Conservation (phyloP, 1,140 invertebrate species). For the Anadara kagoshimensis region DNA sequence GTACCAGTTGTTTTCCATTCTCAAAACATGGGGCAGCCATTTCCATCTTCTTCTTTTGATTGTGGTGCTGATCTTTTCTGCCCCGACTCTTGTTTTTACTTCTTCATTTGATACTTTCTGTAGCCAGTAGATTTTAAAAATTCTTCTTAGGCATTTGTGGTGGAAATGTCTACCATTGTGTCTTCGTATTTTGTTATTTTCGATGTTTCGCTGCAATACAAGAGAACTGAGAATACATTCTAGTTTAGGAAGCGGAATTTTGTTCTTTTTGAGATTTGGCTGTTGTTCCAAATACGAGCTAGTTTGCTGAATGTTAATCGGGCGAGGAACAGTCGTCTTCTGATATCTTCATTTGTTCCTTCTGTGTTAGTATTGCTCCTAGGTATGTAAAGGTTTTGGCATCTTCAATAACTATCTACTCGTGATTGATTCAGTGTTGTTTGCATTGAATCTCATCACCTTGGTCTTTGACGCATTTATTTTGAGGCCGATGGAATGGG, state of each 20-base stretch:
- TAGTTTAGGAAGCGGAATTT: not conserved
- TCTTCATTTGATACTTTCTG: no score
- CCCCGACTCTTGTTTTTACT: no score
- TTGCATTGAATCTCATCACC: no score
- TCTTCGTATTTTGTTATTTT: slow-evolving; percentile 7
- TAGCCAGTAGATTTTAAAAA: slow-evolving; percentile 1
- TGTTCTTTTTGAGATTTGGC: no score
- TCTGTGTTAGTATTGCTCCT: slow-evolving; percentile 13
- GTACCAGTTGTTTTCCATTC: not conserved
- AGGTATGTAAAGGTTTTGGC: slow-evolving; percentile 16
- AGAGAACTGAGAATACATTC: slow-evolving; percentile 8
- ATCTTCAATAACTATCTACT: not conserved
- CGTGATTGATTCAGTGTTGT: no score
- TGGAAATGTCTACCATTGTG: slow-evolving; percentile 6
- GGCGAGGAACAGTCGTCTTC: not conserved
- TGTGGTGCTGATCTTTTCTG: no score
- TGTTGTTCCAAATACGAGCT: not conserved
- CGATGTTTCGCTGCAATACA: slow-evolving; percentile 8
- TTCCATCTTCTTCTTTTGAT: no score
- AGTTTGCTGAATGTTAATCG: not conserved
- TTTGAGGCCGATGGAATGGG: no score
- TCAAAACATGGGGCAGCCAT: no score
- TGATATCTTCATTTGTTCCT: slow-evolving; percentile 5
- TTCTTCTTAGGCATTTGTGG: slow-evolving; percentile 1
- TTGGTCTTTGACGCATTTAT: no score